Evolutionary conservation across 35 echinoderm and acorn worm genomes (phyloP), one percentile per base, ranked within the genome.

Genomic region (Ophiothrix spiculata): DNA sequence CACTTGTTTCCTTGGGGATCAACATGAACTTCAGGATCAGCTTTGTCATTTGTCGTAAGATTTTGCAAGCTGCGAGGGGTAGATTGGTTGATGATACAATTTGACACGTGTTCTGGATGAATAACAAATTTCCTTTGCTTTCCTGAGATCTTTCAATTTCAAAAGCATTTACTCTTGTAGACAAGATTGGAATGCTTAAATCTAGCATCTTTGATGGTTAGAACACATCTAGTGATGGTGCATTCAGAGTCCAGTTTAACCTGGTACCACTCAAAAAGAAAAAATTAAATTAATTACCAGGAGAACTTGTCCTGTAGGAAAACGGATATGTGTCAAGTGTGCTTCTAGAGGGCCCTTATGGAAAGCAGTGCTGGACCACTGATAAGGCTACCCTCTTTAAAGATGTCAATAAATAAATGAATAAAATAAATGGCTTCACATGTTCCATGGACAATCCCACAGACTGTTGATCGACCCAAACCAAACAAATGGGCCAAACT

Each of bases 41-140:
- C 39, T 75, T 81, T 21, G 31, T 10, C 31, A 88, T 40, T 29
- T 81, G 36, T 34, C 77, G 0, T 21, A 88, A 33, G 40, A 80
- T 88, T 88, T 41, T 81, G 86, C 16, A 88, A 78, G 23, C 86
- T 75, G 23, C 28, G 1, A 4, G 87, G 37, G 40, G 87, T 89
- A 83, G 39, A 80, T 89, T 64, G 33, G n/a, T n/a, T 33, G 84
- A 76, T 75, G 84, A 86, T 49, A 75, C 73, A 41, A 89, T 83
- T 89, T 89, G 82, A 19, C 39, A 31, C n/a, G 69, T 83, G 56
- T 41, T 89, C 87, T n/a, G 25, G 38, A 75, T 64, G 35, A 75
- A 89, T 89, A 11, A 64, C 79, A 31, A 83, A 56, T 79, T 83
- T 76, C 32, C 25, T 75, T 31, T 74, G 21, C 40, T 86, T 16